Evolutionary conservation across 2,113 vertebrate genomes (phyloP), one percentile per base, ranked within the genome.

Genomic region (Burhinus bistriatus): DNA sequence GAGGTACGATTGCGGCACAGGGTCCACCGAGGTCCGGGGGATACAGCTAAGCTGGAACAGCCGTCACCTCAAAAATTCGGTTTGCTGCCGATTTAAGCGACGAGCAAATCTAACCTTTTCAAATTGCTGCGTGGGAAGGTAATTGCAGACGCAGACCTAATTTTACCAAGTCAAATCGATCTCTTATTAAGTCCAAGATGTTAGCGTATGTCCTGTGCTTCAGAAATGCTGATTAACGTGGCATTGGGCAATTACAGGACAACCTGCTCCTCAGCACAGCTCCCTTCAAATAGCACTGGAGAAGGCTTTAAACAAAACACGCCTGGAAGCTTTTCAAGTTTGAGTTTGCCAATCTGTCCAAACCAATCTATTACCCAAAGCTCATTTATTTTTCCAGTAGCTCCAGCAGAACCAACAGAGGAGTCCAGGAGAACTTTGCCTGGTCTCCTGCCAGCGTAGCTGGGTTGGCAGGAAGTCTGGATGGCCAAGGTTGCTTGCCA

Each of bases 161-260:
- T 44, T 44, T 62, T 16, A 44, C 21, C 0, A n/a, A 91, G 25
- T 11, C 52, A 57, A 19, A 59, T 11, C 9, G 0, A 6, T 7
- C 83, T 42, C 40, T 9, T n/a, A 5, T 22, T 11, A 23, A 38
- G 17, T 42, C 71, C 71, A 52, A 38, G 71, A 32, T 7, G 13
- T n/a, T 17, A 2, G 15, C 1, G 23, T 0, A 34, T 2, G 42
- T 4, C 49, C 85, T 0, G 10, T 8, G 78, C 64, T 66, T 44
- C 17, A 12, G 59, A 8, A 81, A 73, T 0, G 10, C 5, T 4
- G 34, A 21, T 9, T 12, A 49, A n/a, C 0, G 1, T 0, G 4
- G 65, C 38, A 8, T 0, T 2, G 6, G 71, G 57, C 62, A 18
- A 11, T 1, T 26, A 40, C 2, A 62, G 2, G 45, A 54, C 62